Conservation (phyloP, 2,797 vertebrate species). For the Coregonus suidteri region DNA sequence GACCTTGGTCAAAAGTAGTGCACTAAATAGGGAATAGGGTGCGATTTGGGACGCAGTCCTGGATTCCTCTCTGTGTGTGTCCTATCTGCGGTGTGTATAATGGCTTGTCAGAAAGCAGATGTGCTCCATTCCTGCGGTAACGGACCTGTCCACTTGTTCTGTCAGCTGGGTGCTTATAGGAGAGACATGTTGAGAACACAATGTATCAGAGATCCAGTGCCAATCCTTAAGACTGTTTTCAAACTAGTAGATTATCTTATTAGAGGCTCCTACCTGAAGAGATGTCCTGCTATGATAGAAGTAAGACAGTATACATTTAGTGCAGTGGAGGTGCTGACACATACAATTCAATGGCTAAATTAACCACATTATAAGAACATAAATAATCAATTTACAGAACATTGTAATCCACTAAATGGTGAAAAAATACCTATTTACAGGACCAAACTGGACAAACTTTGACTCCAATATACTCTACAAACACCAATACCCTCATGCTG, state of each 20-base stretch:
- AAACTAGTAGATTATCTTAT: slow-evolving; percentile 21
- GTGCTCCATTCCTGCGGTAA: slow-evolving; percentile 57
- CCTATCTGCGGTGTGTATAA: slow-evolving; percentile 48
- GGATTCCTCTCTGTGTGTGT: slow-evolving; percentile 15
- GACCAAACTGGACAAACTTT: background rate
- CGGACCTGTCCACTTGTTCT: slow-evolving; percentile 52
- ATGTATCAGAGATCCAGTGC: slow-evolving; percentile 44
- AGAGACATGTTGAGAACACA: slow-evolving; percentile 44
- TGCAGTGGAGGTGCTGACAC: too few relatives aligned
- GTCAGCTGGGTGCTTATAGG: slow-evolving; percentile 11
- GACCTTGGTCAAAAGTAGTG: too few relatives aligned
- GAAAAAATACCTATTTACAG: background rate
- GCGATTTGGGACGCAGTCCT: slow-evolving; percentile 9
- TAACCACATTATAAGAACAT: background rate
- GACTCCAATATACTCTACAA: background rate
- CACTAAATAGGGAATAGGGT: too few relatives aligned
- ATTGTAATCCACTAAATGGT: background rate
- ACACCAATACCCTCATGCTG: background rate
- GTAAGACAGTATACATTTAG: background rate
- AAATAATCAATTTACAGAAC: background rate
- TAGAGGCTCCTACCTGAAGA: background rate
- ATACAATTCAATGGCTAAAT: background rate
- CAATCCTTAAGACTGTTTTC: slow-evolving; percentile 31
- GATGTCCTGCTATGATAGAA: background rate
- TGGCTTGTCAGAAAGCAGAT: slow-evolving; percentile 62